Evolutionary conservation across 2,888 invertebrate genomes (phyloP), one percentile per base, ranked within the genome.

Genomic region (Crepidodera aurea): DNA sequence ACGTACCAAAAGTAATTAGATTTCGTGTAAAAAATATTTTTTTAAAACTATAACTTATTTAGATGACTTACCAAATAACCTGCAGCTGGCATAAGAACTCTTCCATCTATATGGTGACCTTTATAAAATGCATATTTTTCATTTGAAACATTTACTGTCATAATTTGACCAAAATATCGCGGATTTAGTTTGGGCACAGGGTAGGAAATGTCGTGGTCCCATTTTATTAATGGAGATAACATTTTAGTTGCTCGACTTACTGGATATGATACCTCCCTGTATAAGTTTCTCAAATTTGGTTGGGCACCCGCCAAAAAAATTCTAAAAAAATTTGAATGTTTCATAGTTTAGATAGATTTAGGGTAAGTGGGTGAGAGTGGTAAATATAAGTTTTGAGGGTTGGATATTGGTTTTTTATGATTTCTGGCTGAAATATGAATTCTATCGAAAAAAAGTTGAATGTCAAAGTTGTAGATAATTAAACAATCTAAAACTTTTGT

Each of bases 151-250:
- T 87, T 80, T 85, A 94, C 92, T 78, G 94, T 94, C 62, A 96
- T 90, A 10, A 88, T 84, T 79, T 95, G 94, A 0, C 93, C 94
- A 42, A 83, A 82, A 80, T 93, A 84, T 73, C 86, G 93, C 1
- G 39, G 39, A n/a, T 39, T 39, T 13, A 39, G 10, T 6, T 39
- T 16, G 5, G 89, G 87, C 1, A 90, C 88, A 69, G 87, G 82
- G 90, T 90, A 91, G 66, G 90, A 88, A 62, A 88, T 88, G 25
- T 86, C 85, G 73, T 96, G 95, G 71, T 96, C 93, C 94, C 95
- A 96, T 65, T 87, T 86, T n/a, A 96, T 86, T 1, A 91, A 81
- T 12, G 92, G 89, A 0, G 92, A 85, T 34, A 96, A 83, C 88
- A 91, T 92, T 0, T 93, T 91, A 0, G 95, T 96, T 0, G 90